Base-by-base conservation (phyloP, 2,888 invertebrate genomes). In the Platerodrilus igneus region DNA sequence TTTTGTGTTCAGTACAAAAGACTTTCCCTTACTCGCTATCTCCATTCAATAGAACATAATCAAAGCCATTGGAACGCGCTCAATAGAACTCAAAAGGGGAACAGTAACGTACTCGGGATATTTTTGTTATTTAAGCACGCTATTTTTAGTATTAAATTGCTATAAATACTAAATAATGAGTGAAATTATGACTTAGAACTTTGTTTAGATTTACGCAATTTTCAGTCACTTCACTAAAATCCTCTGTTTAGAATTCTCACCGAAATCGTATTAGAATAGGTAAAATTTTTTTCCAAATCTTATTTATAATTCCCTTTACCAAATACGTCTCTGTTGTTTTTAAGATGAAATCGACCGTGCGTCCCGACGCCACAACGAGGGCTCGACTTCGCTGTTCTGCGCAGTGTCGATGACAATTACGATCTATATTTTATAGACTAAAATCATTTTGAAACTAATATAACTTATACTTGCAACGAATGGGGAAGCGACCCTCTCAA, bases 1-100 rank as follows among this genome's bases (percentile, higher is more conserved):
- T 51, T 51, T 51, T 51, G 51, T 51, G 47, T 45, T 45, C 47
- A 49, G 47, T 51, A 51, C 51, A 51, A 51, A 50, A 47, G 51
- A 36, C 46, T 42, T 45, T 47, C 51, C 49, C 44, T 47, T 43
- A 26, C 47, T 45, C 49, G 47, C 43, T 49, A 51, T 51, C 51
- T 51, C 45, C 51, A 51, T 51, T 51, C 51, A 51, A 47, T 51
- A 45, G 37, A 40, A 47, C 43, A 51, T 49, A 51, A 51, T 51
- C 49, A 51, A 43, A 37, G 45, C 51, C 47, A 47, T 51, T 51
- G 45, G 41, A 37, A 37, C 26, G 21, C 26, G 40, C 40, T 49
- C 49, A 49, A 49, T 47, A 38, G 39, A 45, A 45, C 41, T 47
- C 41, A 22, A 37, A 15, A 33, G 30, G n/a, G 19, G 20, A 31